Evolutionary conservation across 2,888 invertebrate species (phyloP).

Genomic region (Eupeodes latifasciatus): DNA sequence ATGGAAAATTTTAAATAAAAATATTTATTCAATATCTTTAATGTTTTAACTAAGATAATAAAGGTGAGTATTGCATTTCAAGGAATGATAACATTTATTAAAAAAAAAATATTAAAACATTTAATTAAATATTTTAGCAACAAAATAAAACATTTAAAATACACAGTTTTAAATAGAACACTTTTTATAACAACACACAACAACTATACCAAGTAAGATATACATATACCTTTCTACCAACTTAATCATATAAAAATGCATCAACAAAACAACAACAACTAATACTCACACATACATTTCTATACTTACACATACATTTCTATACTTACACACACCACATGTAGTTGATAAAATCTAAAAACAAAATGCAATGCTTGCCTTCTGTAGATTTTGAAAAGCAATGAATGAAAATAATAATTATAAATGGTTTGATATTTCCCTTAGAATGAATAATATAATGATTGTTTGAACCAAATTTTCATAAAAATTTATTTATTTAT

Average conservation of each 20-base stretch:
- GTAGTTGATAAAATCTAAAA: neutral
- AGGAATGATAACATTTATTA: neutral
- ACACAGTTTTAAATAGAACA: constrained; percentile 2
- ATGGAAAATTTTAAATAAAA: neutral
- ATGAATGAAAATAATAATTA: neutral
- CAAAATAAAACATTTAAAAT: neutral
- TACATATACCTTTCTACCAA: neutral
- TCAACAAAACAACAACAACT: neutral
- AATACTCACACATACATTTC: constrained; percentile 7
- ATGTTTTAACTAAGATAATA: neutral
- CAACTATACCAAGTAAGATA: constrained; percentile 46
- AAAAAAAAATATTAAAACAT: neutral
- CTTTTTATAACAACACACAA: constrained; percentile 4
- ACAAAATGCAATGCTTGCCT: constrained; percentile 36
- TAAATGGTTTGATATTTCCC: neutral
- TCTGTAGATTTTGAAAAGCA: constrained; percentile 16
- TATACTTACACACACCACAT: neutral
- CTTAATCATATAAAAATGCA: neutral
- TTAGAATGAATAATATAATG: neutral
- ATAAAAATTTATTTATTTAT: neutral
- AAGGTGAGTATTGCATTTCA: constrained; percentile 47
- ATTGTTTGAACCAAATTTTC: neutral
- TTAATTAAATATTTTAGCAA: constrained; percentile 9
- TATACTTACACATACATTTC: neutral
- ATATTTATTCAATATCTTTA: neutral